These are phyloP conservation scores for Goniozus legneri DNA, from an alignment of 1,140 invertebrate species.

Conservation along the genomic window DNA sequence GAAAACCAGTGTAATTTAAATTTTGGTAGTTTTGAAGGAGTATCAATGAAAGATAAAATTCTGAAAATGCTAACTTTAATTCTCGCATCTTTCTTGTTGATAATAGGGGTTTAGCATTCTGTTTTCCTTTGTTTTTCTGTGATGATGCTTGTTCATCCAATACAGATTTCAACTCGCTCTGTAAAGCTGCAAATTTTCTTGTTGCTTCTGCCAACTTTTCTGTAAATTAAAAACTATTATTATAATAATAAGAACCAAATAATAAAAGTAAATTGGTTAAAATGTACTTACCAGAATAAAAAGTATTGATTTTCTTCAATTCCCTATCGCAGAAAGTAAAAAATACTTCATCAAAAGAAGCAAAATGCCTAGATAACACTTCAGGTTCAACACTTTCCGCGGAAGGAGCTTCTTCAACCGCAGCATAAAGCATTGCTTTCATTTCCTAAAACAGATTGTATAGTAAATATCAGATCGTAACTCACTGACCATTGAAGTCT, in stretches of 20 bases:
- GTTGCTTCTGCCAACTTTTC: slow-evolving; percentile 97
- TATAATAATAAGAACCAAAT: background rate
- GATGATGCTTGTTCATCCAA: slow-evolving; percentile 65
- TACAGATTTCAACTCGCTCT: slow-evolving; percentile 80
- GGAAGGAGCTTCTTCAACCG: slow-evolving; percentile 85
- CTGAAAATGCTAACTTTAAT: slow-evolving; percentile 96
- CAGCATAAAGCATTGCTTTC: slow-evolving; percentile 86
- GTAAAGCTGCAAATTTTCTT: slow-evolving; percentile 86
- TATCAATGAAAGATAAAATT: slow-evolving; percentile 97
- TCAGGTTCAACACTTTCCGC: slow-evolving; percentile 84
- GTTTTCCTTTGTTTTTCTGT: slow-evolving; percentile 52
- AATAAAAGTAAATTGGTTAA: background rate
- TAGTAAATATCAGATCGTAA: background rate
- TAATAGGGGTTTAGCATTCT: slow-evolving; percentile 56
- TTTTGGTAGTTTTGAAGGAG: slow-evolving; percentile 89
- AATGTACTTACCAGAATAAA: slow-evolving; percentile 79
- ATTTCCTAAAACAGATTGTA: slow-evolving; percentile 66
- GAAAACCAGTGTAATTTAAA: slow-evolving; percentile 97
- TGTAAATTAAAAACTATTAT: slow-evolving; percentile 44
- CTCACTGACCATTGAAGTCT: background rate
- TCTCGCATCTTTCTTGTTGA: slow-evolving; percentile 84
- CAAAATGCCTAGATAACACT: slow-evolving; percentile 84
- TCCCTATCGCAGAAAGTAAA: slow-evolving; percentile 95
- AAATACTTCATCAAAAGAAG: slow-evolving; percentile 94
- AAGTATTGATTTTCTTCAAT: slow-evolving; percentile 93